phyloP scores from a whole-genome alignment of 2,888 invertebrate species.

The Neoitamus cyanurus region DNA sequence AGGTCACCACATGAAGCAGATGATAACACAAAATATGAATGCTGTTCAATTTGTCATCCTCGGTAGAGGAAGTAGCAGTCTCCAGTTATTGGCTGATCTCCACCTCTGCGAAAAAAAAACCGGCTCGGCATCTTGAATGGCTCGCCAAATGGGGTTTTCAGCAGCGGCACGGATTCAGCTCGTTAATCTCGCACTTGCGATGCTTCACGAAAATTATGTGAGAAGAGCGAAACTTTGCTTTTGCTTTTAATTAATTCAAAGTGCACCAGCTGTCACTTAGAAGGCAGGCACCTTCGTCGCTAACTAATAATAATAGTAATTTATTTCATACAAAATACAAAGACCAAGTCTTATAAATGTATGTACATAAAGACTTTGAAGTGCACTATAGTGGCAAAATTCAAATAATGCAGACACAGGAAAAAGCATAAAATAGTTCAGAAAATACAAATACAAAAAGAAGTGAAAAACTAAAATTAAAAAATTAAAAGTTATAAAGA shows the following conservation, averaged over 20 bases:
- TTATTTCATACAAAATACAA: too few relatives aligned
- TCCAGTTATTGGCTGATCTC: not conserved
- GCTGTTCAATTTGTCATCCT: not conserved
- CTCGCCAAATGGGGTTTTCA: not conserved
- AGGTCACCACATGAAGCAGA: not conserved
- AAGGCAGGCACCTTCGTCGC: not conserved
- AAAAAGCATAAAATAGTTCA: too few relatives aligned
- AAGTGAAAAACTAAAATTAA: too few relatives aligned
- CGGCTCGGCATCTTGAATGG: not conserved
- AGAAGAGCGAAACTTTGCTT: not conserved
- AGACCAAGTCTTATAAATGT: too few relatives aligned
- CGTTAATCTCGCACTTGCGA: not conserved
- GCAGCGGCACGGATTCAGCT: not conserved
- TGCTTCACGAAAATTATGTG: not conserved
- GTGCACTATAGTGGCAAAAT: too few relatives aligned
- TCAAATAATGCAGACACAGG: too few relatives aligned
- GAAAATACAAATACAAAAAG: too few relatives aligned
- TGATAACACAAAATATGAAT: not conserved
- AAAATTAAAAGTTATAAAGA: too few relatives aligned
- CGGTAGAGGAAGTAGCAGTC: not conserved
- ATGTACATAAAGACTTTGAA: too few relatives aligned
- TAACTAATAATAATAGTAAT: too few relatives aligned
- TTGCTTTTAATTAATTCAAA: not conserved
- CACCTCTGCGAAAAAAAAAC: not conserved
- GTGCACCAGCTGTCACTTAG: not conserved